phyloP scores from a whole-genome alignment of 2,888 invertebrate species.

The Oscheius sp. region DNA sequence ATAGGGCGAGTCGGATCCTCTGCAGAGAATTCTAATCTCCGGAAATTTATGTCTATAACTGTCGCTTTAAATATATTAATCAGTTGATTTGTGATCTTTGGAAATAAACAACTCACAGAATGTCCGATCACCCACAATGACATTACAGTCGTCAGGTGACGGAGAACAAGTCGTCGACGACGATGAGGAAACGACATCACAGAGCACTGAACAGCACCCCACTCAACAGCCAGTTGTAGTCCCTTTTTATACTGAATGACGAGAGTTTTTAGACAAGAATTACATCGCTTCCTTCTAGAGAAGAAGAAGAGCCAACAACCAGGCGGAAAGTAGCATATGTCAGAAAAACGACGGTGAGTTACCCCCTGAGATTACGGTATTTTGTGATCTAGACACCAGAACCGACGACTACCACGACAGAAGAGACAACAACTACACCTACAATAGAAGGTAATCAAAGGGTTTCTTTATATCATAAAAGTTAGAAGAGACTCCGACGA shows the following conservation, averaged over 20 bases:
- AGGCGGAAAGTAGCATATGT: conserved; percentile 17
- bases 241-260: not conserved
- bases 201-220: conserved; percentile 13
- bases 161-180: conserved; percentile 7
- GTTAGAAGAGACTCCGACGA: conserved; percentile 12
- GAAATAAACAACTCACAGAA: not conserved
- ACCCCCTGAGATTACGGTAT: not conserved
- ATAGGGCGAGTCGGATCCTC: not conserved
- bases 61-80: not conserved
- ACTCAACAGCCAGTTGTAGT: not conserved
- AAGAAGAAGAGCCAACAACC: conserved; percentile 17
- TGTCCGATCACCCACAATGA: not conserved
- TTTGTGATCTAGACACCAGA: not conserved
- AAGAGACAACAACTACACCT: not conserved
- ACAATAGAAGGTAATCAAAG: not conserved
- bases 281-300: not conserved
- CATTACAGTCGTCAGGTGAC: conserved; percentile 25
- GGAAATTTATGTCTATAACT: no score
- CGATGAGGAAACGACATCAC: not conserved
- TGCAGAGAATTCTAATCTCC: no score
- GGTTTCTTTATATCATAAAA: not conserved
- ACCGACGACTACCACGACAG: not conserved
- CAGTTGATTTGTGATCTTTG: not conserved
- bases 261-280: not conserved
- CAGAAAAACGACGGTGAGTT: not conserved